Conservation (phyloP, 2,888 invertebrate genomes). For the Cataglyphis albicans region DNA sequence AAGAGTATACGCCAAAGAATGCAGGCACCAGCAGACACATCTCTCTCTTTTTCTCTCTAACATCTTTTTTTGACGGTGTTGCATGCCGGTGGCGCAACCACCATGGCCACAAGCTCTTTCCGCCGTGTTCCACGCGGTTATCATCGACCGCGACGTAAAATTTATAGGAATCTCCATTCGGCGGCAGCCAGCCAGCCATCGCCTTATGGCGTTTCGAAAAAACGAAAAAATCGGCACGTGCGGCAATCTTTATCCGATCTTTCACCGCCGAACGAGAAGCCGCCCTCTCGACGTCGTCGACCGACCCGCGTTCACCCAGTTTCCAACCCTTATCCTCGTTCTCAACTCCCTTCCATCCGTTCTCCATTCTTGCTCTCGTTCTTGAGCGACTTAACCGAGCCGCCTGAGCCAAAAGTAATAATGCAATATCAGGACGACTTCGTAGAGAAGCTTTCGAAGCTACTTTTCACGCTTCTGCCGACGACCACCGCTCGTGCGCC, state of each 20-base stretch:
- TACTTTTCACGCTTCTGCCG: constrained; percentile 75
- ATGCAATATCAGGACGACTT: constrained; percentile 80
- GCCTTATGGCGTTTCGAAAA: constrained; percentile 60
- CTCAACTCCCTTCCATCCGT: background rate
- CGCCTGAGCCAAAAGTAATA: constrained; percentile 77
- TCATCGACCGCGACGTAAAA: constrained; percentile 56
- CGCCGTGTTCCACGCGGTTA: constrained; percentile 52
- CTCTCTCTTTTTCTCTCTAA: constrained; percentile 4
- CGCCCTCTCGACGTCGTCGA: constrained; percentile 32
- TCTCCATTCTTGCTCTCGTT: background rate
- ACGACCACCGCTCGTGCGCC: constrained; percentile 62
- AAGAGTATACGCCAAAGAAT: background rate
- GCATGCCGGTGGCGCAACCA: constrained; percentile 24
- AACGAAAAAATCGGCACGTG: constrained; percentile 75
- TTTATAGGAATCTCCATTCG: constrained; percentile 65
- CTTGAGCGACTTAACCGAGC: constrained; percentile 24
- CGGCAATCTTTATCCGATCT: constrained; percentile 82
- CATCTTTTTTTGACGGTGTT: constrained; percentile 34
- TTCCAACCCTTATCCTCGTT: constrained; percentile 35
- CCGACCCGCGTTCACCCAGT: constrained; percentile 36
- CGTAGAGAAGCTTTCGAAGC: constrained; percentile 80
- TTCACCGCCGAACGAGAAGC: constrained; percentile 69
- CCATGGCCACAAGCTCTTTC: constrained; percentile 52
- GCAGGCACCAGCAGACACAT: constrained; percentile 24
- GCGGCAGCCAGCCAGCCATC: constrained; percentile 39